Conservation (phyloP, 2,113 vertebrate genomes). For the Aptenodytes patagonicus region DNA sequence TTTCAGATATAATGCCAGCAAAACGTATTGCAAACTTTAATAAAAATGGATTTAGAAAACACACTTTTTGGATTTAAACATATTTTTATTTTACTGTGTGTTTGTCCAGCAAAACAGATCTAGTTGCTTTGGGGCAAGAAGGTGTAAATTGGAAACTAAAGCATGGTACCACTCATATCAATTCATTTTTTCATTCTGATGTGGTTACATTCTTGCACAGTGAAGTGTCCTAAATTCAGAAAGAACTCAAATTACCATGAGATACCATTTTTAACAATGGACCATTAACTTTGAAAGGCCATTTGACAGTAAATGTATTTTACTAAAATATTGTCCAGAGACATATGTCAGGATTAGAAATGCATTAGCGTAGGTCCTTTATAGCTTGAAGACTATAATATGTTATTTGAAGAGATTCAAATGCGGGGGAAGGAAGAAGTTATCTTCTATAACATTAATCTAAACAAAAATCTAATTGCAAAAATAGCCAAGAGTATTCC, state of each 20-base stretch:
- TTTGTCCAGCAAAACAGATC: neutral
- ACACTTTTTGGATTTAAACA: neutral
- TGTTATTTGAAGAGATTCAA: neutral
- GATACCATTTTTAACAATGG: neutral
- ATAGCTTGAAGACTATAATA: neutral
- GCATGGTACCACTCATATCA: neutral
- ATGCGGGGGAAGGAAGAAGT: neutral
- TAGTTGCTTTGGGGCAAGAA: neutral
- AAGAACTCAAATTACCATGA: neutral
- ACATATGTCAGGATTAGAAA: slow-evolving; percentile 1
- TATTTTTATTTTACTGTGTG: neutral
- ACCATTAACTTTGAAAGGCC: slow-evolving; percentile 5
- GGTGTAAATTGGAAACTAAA: neutral
- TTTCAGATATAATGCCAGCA: neutral
- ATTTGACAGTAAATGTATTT: slow-evolving; percentile 20
- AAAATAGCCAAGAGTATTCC: neutral
- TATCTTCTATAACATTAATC: neutral
- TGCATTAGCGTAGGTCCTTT: neutral
- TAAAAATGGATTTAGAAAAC: neutral
- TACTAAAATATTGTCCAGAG: neutral
- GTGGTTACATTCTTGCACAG: neutral
- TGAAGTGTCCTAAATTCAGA: neutral
- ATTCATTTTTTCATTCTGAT: neutral
- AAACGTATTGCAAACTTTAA: neutral
- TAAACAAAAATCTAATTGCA: neutral